Percentiles rank a stretch among this genome's conserved stretches.
Conservation (phyloP, 2,797 vertebrate genomes). For the Anguilla marmorata region DNA sequence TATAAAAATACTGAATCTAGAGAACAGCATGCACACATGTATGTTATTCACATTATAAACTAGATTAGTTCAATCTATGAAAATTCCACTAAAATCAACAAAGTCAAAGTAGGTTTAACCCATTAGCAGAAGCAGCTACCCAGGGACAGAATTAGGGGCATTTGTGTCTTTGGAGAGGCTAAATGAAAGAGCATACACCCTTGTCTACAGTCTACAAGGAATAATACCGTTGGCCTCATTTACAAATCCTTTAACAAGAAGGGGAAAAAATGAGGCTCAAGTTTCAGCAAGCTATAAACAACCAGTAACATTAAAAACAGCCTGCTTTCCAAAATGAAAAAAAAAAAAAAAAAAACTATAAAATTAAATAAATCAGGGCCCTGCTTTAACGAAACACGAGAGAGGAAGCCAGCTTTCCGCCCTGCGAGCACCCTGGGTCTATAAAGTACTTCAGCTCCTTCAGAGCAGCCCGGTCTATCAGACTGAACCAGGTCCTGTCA, state of each 20-base stretch:
- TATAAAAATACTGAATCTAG: not conserved
- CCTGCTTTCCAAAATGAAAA: not conserved
- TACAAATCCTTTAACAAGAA: not conserved
- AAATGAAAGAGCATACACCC: not conserved
- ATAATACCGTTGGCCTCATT: not conserved
- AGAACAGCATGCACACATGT: not conserved
- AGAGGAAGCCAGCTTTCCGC: not conserved
- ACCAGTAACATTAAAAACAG: conserved; percentile 1
- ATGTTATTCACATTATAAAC: not conserved
- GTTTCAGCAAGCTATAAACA: conserved; percentile 12
- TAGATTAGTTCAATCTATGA: not conserved
- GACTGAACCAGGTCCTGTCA: conserved; percentile 21
- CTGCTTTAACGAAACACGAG: not conserved
- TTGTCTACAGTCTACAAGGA: not conserved
- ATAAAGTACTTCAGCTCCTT: not conserved
- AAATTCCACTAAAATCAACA: not conserved
- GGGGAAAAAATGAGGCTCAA: not conserved
- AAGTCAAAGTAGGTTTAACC: not conserved
- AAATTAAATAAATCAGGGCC: not conserved
- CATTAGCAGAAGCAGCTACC: not conserved
- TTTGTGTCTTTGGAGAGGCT: not conserved
- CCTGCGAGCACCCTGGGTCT: not conserved
- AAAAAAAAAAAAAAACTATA: not conserved
- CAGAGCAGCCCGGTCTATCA: conserved; percentile 14
- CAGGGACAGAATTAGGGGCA: not conserved